Evolutionary conservation across 2,888 invertebrate species (phyloP).

Genomic region (Thymelicus lineola): DNA sequence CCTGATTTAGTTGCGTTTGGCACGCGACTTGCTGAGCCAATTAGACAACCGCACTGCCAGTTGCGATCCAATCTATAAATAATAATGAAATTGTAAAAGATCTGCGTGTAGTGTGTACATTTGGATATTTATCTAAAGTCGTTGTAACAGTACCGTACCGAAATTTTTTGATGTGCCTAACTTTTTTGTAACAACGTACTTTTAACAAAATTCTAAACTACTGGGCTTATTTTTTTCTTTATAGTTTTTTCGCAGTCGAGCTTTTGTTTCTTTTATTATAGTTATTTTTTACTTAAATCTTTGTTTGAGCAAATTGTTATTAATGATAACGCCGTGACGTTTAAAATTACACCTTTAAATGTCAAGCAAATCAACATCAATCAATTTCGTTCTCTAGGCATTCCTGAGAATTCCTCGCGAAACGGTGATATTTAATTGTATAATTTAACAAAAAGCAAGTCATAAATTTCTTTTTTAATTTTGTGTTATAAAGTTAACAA

Average conservation of each 20-base stretch:
- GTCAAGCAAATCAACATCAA: constrained; percentile 25
- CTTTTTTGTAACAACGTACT: too few species aligned
- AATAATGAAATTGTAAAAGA: constrained; percentile 9
- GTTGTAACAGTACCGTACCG: too few species aligned
- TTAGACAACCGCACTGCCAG: constrained; percentile 19
- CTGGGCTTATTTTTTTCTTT: too few species aligned
- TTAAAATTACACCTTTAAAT: constrained; percentile 27
- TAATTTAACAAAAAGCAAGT: not conserved
- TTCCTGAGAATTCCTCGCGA: constrained; percentile 8
- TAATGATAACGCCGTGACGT: constrained; percentile 24
- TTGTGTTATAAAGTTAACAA: too few species aligned
- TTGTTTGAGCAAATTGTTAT: not conserved
- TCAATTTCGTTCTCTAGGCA: constrained; percentile 10
- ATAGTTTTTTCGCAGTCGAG: too few species aligned
- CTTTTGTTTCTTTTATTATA: too few species aligned
- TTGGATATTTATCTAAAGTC: not conserved
- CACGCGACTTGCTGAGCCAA: constrained; percentile 34
- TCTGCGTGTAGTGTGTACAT: not conserved
- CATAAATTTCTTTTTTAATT: too few species aligned
- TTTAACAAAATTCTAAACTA: too few species aligned
- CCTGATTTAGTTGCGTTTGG: constrained; percentile 32
- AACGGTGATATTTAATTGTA: constrained; percentile 18
- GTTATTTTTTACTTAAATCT: too few species aligned
- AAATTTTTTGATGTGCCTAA: too few species aligned
- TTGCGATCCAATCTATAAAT: constrained; percentile 14